Conservation (phyloP, 35 echinoderm and acorn worm genomes). For the Stichopus chloronotus region DNA sequence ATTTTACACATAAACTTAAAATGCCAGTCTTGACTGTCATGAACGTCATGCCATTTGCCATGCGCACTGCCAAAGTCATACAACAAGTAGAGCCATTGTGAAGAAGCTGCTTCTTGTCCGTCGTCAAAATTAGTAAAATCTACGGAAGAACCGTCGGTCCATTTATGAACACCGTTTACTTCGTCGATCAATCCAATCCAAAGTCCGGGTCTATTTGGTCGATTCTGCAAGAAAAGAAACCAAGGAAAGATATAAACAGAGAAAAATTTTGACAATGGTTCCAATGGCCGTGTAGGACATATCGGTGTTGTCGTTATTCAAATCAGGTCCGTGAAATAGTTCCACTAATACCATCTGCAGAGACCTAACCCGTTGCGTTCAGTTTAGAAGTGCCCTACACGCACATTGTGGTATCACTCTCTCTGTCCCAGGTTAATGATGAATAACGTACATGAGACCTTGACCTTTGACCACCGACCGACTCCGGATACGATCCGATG, state of each 20-base stretch:
- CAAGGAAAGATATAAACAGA: neutral
- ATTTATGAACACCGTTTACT: neutral
- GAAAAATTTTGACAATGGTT: neutral
- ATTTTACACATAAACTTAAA: slow-evolving; percentile 55
- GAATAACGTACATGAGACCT: no score
- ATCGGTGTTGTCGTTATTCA: neutral
- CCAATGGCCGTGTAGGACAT: neutral
- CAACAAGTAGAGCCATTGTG: neutral
- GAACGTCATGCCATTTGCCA: slow-evolving; percentile 26
- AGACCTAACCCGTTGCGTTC: no score
- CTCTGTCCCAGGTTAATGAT: no score
- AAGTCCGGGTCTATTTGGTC: slow-evolving; percentile 1
- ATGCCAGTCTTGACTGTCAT: neutral
- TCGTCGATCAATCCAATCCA: slow-evolving; percentile 33
- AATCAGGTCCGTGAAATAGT: neutral
- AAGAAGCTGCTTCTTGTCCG: neutral
- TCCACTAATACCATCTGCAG: neutral
- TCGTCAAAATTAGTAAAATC: slow-evolving; percentile 19
- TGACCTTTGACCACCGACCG: no score
- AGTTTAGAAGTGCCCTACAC: no score
- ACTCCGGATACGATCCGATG: no score
- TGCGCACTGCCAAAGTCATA: neutral
- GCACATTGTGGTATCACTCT: no score
- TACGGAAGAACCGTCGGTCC: neutral
- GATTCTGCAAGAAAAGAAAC: neutral